These are phyloP conservation scores for Platypus cylindrus DNA, from an alignment of 2,888 invertebrate species.

Conservation along the genomic window DNA sequence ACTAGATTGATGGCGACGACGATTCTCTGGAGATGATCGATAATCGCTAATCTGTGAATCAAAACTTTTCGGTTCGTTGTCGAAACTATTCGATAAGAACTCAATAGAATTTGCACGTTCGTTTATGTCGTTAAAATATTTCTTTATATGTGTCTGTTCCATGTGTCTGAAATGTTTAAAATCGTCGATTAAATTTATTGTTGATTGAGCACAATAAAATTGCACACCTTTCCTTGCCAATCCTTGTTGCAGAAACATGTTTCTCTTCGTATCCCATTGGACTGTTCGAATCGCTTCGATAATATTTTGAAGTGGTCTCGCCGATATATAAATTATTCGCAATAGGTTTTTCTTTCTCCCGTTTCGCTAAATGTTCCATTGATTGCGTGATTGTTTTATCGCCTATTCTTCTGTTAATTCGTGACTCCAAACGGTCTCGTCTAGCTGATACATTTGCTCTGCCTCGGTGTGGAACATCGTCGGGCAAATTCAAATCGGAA, in stretches of 20 bases:
- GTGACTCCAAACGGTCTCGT: constrained; percentile 61
- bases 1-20: constrained; percentile 30
- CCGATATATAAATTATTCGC: constrained; percentile 37
- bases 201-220: constrained; percentile 30
- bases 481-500: constrained; percentile 10
- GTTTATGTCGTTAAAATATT: constrained; percentile 30
- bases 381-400: constrained; percentile 33
- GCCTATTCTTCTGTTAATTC: constrained; percentile 47
- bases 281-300: constrained; percentile 42
- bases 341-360: too few species aligned
- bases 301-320: constrained; percentile 43
- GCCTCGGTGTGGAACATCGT: constrained; percentile 26
- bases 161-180: too few species aligned
- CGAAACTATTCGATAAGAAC: constrained; percentile 26
- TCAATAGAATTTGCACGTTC: constrained; percentile 8
- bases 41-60: constrained; percentile 50
- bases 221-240: constrained; percentile 38
- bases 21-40: constrained; percentile 45
- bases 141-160: constrained; percentile 33
- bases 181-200: too few species aligned
- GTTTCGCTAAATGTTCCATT: constrained; percentile 36
- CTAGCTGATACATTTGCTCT: constrained; percentile 54
- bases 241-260: constrained; percentile 39
- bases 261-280: constrained; percentile 42
- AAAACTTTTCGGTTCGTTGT: constrained; percentile 54